Conservation (phyloP, 23 tunicate species). For the Trididemnum miniatum region DNA sequence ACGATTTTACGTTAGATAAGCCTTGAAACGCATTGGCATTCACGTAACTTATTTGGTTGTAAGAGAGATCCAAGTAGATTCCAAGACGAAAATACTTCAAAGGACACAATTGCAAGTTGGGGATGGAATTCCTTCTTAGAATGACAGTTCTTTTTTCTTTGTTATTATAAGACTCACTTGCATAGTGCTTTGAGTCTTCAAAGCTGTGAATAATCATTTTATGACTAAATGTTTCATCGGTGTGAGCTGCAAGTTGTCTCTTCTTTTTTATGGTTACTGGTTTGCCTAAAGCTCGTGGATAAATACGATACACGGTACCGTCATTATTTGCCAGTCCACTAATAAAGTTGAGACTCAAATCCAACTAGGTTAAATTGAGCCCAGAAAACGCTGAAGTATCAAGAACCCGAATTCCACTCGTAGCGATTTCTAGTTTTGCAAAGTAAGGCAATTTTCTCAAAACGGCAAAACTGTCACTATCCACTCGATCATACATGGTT, state of each 20-base stretch:
- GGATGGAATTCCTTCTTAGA: not conserved
- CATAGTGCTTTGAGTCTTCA: too few species aligned
- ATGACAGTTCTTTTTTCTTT: too few species aligned
- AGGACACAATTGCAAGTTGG: not conserved
- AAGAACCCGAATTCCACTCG: not conserved
- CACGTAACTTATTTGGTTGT: conserved; percentile 26
- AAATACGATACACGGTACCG: too few species aligned
- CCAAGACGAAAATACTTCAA: not conserved
- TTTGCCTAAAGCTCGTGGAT: too few species aligned
- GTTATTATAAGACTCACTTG: too few species aligned
- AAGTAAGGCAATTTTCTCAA: not conserved
- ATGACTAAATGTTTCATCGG: too few species aligned
- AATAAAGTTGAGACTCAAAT: not conserved
- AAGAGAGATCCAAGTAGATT: conserved; percentile 3
- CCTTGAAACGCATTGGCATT: not conserved
- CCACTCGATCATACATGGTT: not conserved
- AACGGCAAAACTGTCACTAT: conserved; percentile 1
- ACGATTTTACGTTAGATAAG: not conserved
- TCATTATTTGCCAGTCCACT: too few species aligned
- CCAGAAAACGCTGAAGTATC: not conserved
- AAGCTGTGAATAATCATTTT: too few species aligned
- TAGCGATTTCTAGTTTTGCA: not conserved
- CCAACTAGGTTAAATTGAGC: not conserved
- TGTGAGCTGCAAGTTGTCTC: too few species aligned
- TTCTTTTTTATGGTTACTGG: too few species aligned